Evolutionary conservation across 92 coral and sea anemone genomes (phyloP), one percentile per base, ranked within the genome.

Genomic region (Metridium senile): DNA sequence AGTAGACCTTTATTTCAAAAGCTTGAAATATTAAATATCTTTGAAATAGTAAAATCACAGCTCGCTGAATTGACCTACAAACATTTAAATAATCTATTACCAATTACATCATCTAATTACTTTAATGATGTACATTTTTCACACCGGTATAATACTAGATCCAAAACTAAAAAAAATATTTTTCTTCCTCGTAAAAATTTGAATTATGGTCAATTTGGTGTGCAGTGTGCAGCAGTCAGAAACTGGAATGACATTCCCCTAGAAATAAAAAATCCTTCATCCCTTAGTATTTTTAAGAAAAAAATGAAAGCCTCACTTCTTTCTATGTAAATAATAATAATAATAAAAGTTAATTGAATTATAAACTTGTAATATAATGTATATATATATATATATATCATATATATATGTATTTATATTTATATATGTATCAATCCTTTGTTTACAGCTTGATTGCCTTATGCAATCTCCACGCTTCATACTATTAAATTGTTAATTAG

Each of bases 1-100:
- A 61, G 66, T 61, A 61, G 66, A 61, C 66, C 66, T 19, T 25
- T 61, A 61, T 61, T 61, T 61, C 66, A 20, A 61, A 61, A 25
- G 28, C 66, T 61, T 61, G 66, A 61, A 20, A 61, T 61, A 25
- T 61, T 61, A 61, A 61, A 61, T 21, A 25, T 61, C 26, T 61
- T 61, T 39, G 49, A 39, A 13, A 39, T 39, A 39, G 49, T 39
- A 6, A 39, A 39, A 39, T 13, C 13, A 39, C 49, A 39, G 13
- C 49, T 39, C 13, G 6, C 8, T 13, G 49, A 39, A 13, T 4
- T 13, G 6, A 13, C 13, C 8, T 39, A 39, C 49, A 39, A 39
- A 39, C 49, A 39, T 4, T 4, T 39, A 6, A 39, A 39, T 13
- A 13, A 39, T 39, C 49, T 13, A 39, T 39, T 39, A 13, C 13